Evolutionary conservation across 2,888 invertebrate species (phyloP).

Genomic region (Chrysotoxum bicinctum): DNA sequence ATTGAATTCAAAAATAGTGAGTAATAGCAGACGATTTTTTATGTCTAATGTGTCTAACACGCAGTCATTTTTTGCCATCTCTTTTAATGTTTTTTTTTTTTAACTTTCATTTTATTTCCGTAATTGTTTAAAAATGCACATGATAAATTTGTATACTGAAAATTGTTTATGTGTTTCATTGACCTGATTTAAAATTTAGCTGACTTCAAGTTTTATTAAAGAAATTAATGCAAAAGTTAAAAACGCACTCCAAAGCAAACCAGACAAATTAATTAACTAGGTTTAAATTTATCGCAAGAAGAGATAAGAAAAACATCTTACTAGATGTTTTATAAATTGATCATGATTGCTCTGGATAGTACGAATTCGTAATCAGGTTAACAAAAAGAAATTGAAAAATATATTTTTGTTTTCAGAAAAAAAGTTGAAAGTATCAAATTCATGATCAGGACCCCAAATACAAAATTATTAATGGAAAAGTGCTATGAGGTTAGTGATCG

Average conservation of each 20-base stretch:
- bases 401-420: too few species aligned
- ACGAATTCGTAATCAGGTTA: background rate
- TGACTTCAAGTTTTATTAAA: background rate
- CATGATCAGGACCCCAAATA: too few species aligned
- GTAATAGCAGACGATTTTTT: conserved; percentile 2
- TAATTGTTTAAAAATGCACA: background rate
- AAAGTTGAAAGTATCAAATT: too few species aligned
- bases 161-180: conserved; percentile 10
- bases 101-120: conserved; percentile 16
- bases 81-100: background rate
- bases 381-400: too few species aligned
- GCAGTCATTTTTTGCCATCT: background rate
- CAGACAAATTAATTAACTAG: background rate
- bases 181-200: conserved; percentile 14
- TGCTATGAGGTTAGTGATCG: too few species aligned
- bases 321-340: background rate
- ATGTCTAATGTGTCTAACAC: conserved; percentile 13
- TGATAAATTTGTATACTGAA: background rate
- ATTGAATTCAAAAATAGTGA: conserved; percentile 2
- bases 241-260: background rate
- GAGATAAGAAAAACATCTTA: background rate
- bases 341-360: background rate
- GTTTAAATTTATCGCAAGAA: background rate
- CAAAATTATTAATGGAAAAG: too few species aligned
- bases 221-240: background rate